phyloP scores from a whole-genome alignment of 2,797 vertebrate species.

The Diplodus puntazzo region DNA sequence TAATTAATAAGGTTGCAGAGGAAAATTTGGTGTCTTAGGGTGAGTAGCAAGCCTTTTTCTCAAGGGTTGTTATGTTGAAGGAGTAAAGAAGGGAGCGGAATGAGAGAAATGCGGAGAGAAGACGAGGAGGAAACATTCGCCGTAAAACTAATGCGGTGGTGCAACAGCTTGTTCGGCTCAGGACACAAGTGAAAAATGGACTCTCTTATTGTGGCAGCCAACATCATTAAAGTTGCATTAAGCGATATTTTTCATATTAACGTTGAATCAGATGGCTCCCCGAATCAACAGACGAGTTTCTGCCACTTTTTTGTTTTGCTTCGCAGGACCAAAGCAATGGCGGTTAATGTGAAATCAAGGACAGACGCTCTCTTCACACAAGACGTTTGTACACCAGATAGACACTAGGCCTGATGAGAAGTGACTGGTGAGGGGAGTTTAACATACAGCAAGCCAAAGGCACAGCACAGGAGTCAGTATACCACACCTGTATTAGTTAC shows the following conservation, averaged over 20 bases:
- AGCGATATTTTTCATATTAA: slow-evolving; percentile 66
- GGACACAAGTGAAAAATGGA: slow-evolving; percentile 69
- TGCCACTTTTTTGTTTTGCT: slow-evolving; percentile 21
- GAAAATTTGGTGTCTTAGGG: slow-evolving; percentile 59
- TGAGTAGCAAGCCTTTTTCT: slow-evolving; percentile 62
- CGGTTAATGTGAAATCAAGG: slow-evolving; percentile 14
- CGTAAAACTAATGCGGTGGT: slow-evolving; percentile 49
- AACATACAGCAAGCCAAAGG: slow-evolving; percentile 13
- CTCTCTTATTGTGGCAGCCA: slow-evolving; percentile 63
- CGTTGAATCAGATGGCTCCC: slow-evolving; percentile 56
- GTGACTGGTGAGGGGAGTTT: slow-evolving; percentile 3
- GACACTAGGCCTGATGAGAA: slow-evolving; percentile 3
- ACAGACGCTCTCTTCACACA: slow-evolving; percentile 10
- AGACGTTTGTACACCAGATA: slow-evolving; percentile 10
- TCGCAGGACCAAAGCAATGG: slow-evolving; percentile 20
- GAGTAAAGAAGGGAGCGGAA: slow-evolving; percentile 43
- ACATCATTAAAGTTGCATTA: slow-evolving; percentile 76
- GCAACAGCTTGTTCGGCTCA: slow-evolving; percentile 65
- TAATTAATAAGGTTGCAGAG: slow-evolving; percentile 78
- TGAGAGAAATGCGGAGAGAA: slow-evolving; percentile 44
- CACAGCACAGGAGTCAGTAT: background rate
- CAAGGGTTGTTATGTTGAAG: slow-evolving; percentile 61
- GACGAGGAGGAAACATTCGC: slow-evolving; percentile 30
- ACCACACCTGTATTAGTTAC: background rate
- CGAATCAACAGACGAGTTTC: slow-evolving; percentile 45